These are phyloP conservation scores for Cryptus viduatorius DNA, from an alignment of 2,888 invertebrate species.

Conservation along the genomic window DNA sequence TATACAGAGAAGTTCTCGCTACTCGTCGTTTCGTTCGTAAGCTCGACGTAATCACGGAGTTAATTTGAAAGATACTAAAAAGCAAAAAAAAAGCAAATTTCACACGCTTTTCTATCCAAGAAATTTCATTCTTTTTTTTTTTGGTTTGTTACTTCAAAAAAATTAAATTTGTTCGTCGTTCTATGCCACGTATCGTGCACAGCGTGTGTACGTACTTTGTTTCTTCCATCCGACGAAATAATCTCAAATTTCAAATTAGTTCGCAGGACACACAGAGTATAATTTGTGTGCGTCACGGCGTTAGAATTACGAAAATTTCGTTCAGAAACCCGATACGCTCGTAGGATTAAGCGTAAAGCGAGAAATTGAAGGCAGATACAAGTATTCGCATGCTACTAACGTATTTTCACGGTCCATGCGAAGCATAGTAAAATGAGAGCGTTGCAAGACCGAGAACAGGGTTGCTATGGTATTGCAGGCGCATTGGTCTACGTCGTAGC, in stretches of 20 bases:
- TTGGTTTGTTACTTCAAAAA: not conserved
- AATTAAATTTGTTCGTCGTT: slow-evolving; percentile 12
- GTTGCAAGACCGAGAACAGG: not conserved
- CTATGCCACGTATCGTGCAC: not conserved
- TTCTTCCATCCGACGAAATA: not conserved
- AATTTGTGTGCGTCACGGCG: not conserved
- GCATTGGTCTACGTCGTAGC: slow-evolving; percentile 75
- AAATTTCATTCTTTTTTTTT: not conserved
- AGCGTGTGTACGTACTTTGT: too few species aligned
- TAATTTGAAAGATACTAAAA: slow-evolving; percentile 24
- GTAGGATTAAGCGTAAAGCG: not conserved
- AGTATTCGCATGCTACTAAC: not conserved
- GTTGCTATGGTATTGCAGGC: not conserved
- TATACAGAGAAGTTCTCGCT: not conserved
- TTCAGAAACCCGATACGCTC: not conserved
- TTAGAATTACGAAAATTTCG: slow-evolving; percentile 4
- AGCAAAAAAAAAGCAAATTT: slow-evolving; percentile 4
- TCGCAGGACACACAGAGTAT: too few species aligned
- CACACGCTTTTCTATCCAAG: not conserved
- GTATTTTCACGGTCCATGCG: slow-evolving; percentile 1
- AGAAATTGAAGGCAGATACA: not conserved
- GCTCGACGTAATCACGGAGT: slow-evolving; percentile 37
- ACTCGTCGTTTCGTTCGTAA: slow-evolving; percentile 1
- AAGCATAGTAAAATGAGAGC: not conserved
- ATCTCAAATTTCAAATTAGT: not conserved